A percentile compares a stretch with the other conserved stretches of the same genome.
Evolutionary conservation across 2,888 invertebrate genomes (phyloP).

Genomic region (Adelognathus sp.): DNA sequence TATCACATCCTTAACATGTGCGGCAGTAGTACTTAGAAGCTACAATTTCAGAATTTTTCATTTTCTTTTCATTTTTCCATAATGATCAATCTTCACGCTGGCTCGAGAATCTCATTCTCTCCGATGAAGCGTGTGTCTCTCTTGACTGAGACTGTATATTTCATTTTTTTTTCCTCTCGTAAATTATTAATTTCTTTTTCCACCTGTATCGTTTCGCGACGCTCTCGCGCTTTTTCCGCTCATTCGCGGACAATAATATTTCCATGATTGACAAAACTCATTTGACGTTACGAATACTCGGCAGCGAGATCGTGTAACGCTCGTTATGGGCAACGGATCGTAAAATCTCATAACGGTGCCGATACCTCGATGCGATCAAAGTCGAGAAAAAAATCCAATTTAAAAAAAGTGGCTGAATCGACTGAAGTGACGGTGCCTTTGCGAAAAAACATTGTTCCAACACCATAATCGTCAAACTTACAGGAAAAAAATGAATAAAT

Average conservation of each 20-base stretch:
- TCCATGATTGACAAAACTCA: constrained; percentile 10
- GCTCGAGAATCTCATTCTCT: constrained; percentile 43
- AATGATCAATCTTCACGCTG: constrained; percentile 21
- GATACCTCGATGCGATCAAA: not conserved
- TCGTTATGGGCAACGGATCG: not conserved
- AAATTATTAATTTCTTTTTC: constrained; percentile 15
- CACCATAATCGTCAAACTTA: not conserved
- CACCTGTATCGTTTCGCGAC: constrained; percentile 51
- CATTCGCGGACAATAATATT: not conserved
- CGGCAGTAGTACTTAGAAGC: constrained; percentile 71
- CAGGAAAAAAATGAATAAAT: too few relatives aligned
- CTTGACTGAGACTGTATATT: constrained; percentile 36
- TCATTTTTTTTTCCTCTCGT: constrained; percentile 1
- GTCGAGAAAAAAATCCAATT: too few relatives aligned
- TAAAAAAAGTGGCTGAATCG: not conserved
- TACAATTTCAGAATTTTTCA: constrained; percentile 44
- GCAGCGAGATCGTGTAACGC: not conserved
- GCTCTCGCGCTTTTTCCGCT: not conserved
- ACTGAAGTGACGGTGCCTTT: not conserved
- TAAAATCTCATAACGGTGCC: not conserved
- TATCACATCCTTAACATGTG: constrained; percentile 75
- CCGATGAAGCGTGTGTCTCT: constrained; percentile 8
- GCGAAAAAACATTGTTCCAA: too few relatives aligned
- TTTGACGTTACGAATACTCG: not conserved
- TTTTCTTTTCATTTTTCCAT: constrained; percentile 9